A percentile compares a stretch with the other conserved stretches of the same genome.
Conservation (phyloP, 2,888 invertebrate species). For the Cephus nigrinus region DNA sequence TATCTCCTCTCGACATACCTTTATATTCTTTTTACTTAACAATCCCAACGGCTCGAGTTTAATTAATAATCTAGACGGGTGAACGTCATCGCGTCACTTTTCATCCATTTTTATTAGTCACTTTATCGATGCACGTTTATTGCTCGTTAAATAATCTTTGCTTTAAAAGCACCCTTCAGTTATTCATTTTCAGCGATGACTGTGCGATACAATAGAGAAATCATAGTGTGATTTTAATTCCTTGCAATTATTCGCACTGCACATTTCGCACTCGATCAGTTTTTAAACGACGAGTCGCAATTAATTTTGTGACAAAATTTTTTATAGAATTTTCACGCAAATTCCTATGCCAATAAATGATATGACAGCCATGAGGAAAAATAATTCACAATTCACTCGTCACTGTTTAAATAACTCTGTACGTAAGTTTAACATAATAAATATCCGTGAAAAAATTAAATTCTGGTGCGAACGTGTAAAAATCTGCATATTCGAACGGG, state of each 20-base stretch:
- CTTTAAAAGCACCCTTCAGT: background rate
- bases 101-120: background rate
- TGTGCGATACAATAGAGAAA: background rate
- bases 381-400: background rate
- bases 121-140: background rate
- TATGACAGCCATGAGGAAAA: background rate
- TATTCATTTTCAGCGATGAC: background rate
- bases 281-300: background rate
- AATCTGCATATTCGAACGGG: background rate
- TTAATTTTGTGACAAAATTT: no score
- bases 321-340: background rate
- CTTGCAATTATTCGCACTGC: background rate
- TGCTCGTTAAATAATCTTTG: background rate
- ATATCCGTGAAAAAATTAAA: background rate
- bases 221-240: background rate
- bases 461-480: background rate
- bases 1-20: background rate
- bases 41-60: background rate
- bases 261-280: background rate
- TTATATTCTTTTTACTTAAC: background rate
- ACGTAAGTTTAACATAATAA: background rate
- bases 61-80: background rate
- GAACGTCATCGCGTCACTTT: background rate
- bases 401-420: background rate
- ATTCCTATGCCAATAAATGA: background rate